Conservation (phyloP, 2,888 invertebrate genomes). For the Metopia argyrocephala region DNA sequence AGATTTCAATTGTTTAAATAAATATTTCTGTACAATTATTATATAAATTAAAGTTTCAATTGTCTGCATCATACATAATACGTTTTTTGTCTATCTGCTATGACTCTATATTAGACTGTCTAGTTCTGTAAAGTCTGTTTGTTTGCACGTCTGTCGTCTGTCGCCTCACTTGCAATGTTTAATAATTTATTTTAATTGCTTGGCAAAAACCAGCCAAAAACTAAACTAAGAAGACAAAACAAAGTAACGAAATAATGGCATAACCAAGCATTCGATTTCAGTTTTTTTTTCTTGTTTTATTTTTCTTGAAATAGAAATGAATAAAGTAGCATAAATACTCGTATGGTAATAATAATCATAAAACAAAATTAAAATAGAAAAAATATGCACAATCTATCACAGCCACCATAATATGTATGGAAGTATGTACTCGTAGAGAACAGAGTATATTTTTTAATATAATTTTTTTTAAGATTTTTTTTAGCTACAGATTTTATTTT, state of each 20-base stretch:
- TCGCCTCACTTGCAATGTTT: neutral
- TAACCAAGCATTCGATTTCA: slow-evolving; percentile 31
- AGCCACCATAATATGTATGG: neutral
- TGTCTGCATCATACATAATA: slow-evolving; percentile 40
- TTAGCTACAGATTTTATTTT: neutral
- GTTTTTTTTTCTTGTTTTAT: neutral
- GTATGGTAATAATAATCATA: slow-evolving; percentile 59
- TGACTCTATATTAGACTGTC: neutral
- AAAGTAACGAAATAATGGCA: slow-evolving; percentile 29
- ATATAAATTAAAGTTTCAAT: slow-evolving; percentile 54
- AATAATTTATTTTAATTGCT: slow-evolving; percentile 51
- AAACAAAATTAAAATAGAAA: slow-evolving; percentile 31
- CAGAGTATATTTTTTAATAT: slow-evolving; percentile 9
- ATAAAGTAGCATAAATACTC: slow-evolving; percentile 56
- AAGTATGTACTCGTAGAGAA: neutral
- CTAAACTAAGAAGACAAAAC: neutral
- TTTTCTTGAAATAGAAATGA: slow-evolving; percentile 2
- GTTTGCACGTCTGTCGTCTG: neutral
- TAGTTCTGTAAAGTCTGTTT: slow-evolving; percentile 1
- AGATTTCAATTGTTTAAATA: slow-evolving; percentile 3
- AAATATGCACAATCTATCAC: neutral
- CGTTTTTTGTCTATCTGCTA: neutral
- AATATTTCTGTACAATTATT: slow-evolving; percentile 49
- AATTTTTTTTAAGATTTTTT: neutral
- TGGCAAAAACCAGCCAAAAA: slow-evolving; percentile 9